These are phyloP conservation scores for Mus spretus DNA, from an alignment of 2,797 vertebrate genomes.

Conservation along the genomic window DNA sequence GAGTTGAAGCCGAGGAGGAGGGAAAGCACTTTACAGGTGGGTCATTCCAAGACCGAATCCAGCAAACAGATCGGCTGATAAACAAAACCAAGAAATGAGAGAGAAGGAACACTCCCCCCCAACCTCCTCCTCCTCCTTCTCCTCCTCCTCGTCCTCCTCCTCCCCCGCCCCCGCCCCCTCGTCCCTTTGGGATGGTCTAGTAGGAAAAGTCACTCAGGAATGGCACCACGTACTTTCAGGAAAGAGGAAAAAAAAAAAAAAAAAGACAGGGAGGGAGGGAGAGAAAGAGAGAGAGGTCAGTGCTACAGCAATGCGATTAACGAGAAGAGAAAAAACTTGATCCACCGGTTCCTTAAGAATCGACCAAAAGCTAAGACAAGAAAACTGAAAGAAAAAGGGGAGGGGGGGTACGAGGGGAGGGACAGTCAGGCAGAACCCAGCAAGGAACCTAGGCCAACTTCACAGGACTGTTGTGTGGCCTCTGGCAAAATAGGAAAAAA, in stretches of 20 bases:
- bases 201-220: constrained; percentile 89
- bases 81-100: constrained; percentile 85
- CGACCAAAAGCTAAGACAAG: constrained; percentile 89
- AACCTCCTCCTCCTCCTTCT: constrained; percentile 60
- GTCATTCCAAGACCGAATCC: constrained; percentile 86
- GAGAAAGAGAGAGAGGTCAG: constrained; percentile 89
- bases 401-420: constrained; percentile 83
- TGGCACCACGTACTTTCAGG: constrained; percentile 91
- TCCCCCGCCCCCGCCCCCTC: constrained; percentile 77
- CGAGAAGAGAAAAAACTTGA: constrained; percentile 96
- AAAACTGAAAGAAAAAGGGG: constrained; percentile 89
- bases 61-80: constrained; percentile 85
- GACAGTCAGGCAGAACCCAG: constrained; percentile 87
- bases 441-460: constrained; percentile 88
- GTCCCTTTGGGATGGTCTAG: constrained; percentile 86
- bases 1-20: constrained; percentile 85
- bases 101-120: constrained; percentile 83
- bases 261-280: not conserved
- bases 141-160: constrained; percentile 73
- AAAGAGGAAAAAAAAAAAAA: constrained; percentile 83
- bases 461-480: constrained; percentile 88
- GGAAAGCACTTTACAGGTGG: constrained; percentile 89
- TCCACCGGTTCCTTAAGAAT: constrained; percentile 98
- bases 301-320: constrained; percentile 93
- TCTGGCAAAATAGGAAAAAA: constrained; percentile 78